Base-by-base conservation (phyloP, 2,888 invertebrate genomes). In the Chydorus sphaericus region DNA sequence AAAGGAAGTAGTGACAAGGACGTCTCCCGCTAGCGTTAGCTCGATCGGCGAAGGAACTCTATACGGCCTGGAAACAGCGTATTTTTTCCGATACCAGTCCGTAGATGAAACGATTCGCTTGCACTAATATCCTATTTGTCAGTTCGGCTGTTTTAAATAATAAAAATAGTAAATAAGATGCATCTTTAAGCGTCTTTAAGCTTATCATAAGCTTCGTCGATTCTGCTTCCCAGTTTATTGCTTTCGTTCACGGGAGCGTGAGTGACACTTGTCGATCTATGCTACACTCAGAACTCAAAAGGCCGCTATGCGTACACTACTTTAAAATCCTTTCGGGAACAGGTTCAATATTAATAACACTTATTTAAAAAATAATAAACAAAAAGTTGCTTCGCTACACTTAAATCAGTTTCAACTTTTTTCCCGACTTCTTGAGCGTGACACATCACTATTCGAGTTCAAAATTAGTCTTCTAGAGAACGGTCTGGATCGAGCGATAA, bases 1-100 rank as follows among this genome's bases (percentile, higher is more conserved):
- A 68, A 94, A 96, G 1, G 94, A 93, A 36, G 94, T 91, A 1
- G 92, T 85, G 20, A 94, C 73, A 3, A 96, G 75, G 26, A 93
- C 85, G 66, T 96, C 94, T 11, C 94, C 94, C 0, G 94, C 93
- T 54, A 96, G 72, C n/a, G 92, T 94, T 55, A 84, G 84, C 56
- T 86, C 89, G 72, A 90, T 66, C 82, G 80, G 73, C 84, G 81
- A 66, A 88, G 88, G 66, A 88, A 64, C 1, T 65, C 64, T 36
- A 64, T 36, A 94, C 93, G 54, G 92, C 83, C 70, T 93, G 90
- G 36, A 91, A 91, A 94, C 96, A 96, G 63, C 94, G 80, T 37
- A 93, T 84, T 66, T 94, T 94, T 72, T 96, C 94, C 65, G 93
- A 92, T 3, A 92, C 93, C 59, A 96, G 73, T 4, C 94, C 96